phyloP scores from a whole-genome alignment of 2,888 invertebrate species.

The Clostera curtula region DNA sequence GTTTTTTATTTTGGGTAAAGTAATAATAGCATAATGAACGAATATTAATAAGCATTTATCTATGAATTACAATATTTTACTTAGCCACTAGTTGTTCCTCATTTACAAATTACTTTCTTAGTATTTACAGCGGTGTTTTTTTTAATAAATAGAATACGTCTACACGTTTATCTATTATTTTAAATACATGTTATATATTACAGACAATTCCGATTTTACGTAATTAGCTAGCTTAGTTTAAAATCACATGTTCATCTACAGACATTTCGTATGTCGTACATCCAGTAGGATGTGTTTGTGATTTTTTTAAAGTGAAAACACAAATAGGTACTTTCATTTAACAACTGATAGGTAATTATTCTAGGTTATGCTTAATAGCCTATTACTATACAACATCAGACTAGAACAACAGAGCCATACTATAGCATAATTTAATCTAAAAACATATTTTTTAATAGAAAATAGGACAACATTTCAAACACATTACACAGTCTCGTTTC shows the following conservation, averaged over 20 bases:
- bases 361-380: too few species aligned
- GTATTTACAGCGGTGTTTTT: conserved; percentile 34
- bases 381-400: too few species aligned
- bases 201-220: conserved; percentile 11
- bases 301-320: too few species aligned
- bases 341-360: too few species aligned
- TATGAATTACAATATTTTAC: conserved; percentile 23
- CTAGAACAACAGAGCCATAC: too few species aligned
- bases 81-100: conserved; percentile 69
- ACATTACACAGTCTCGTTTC: too few species aligned
- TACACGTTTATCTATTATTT: conserved; percentile 14
- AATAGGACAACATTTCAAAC: too few species aligned
- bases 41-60: conserved; percentile 6
- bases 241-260: conserved; percentile 26
- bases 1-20: too few species aligned
- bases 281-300: neutral
- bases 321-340: too few species aligned
- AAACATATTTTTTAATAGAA: too few species aligned
- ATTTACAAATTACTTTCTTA: conserved; percentile 46
- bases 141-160: conserved; percentile 9
- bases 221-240: conserved; percentile 12
- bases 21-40: neutral
- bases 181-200: conserved; percentile 10
- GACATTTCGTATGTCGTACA: conserved; percentile 6
- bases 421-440: too few species aligned